Base-by-base conservation (phyloP, 2,888 invertebrate genomes). In the Sphaerophoria rueppellii region DNA sequence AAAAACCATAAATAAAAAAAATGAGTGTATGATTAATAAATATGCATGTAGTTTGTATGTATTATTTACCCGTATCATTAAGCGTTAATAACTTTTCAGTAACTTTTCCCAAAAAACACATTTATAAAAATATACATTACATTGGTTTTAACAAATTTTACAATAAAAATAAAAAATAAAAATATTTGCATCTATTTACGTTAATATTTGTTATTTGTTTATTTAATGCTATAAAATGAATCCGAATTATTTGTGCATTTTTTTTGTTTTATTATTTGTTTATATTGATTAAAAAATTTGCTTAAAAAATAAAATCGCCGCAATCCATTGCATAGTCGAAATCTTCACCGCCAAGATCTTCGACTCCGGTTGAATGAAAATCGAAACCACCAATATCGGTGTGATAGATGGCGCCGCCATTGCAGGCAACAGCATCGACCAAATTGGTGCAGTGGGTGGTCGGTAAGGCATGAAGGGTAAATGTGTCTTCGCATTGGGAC, bases 321-420 rank as follows among this genome's bases (percentile, higher is more conserved):
- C 95, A 95, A 89, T 95, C 95, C 85, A 95, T 94, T 55, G 95
- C 94, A 82, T 94, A 93, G 90, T 95, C 95, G 92, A 94, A 95
- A 88, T 95, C 95, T 88, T 95, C 94, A 65, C 92, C 92, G 9
- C 92, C 92, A 12, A 92, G 82, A 87, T 92, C 92, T 77, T 92
- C 92, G 12, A 92, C 91, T 0, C 93, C 93, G 0, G 93, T 89
- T 4, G 90, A 90, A 86, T 92, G 91, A 71, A 91, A 92, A 87
- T 94, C 94, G 0, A 94, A 94, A 6, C 94, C 91, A 0, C 95
- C 94, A 82, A 94, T 94, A 76, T 94, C 94, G 0, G 94, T 94
- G 73, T 95, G 95, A 89, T 94, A 94, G 4, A 94, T 93, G 16
- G 94, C 94, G 4, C 92, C 94, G 4, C 92, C 92, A 32, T 93